A percentile compares a stretch with the other conserved stretches of the same genome.
Evolutionary conservation across 2,113 vertebrate genomes (phyloP).

Genomic region (Corythornis cristatus): DNA sequence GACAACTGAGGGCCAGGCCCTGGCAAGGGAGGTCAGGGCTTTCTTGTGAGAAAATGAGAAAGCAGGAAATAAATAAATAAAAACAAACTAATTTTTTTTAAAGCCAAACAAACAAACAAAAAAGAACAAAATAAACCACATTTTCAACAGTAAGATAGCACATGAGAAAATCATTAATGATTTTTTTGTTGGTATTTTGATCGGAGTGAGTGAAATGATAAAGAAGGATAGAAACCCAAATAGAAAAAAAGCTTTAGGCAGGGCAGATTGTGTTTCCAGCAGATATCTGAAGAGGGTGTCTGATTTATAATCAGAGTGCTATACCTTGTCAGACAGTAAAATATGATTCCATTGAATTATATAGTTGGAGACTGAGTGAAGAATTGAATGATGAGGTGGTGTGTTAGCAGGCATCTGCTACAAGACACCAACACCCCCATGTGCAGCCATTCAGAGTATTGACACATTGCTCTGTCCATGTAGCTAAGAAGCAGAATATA

Average conservation of each 20-base stretch:
- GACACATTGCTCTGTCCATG: background rate
- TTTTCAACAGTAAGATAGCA: background rate
- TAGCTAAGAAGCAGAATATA: background rate
- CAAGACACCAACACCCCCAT: background rate
- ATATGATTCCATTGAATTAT: background rate
- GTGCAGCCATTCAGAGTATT: background rate
- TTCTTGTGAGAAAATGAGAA: background rate
- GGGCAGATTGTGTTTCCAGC: background rate
- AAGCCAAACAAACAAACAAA: background rate
- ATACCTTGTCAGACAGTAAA: background rate
- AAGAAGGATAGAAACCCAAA: background rate
- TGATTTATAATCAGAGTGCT: constrained; percentile 14
- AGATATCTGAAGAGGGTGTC: background rate
- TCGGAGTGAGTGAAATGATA: background rate
- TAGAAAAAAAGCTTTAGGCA: background rate
- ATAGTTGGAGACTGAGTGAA: background rate
- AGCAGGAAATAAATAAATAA: background rate
- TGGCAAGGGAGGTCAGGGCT: background rate
- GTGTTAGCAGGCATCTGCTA: background rate
- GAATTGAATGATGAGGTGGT: background rate
- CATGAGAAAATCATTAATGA: background rate
- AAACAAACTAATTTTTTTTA: background rate
- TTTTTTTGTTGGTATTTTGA: background rate
- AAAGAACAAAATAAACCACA: background rate
- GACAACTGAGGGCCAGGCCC: background rate